A percentile compares a stretch with the other conserved stretches of the same genome.
Conservation (phyloP, 2,797 vertebrate species). For the Alfaro cultratus region DNA sequence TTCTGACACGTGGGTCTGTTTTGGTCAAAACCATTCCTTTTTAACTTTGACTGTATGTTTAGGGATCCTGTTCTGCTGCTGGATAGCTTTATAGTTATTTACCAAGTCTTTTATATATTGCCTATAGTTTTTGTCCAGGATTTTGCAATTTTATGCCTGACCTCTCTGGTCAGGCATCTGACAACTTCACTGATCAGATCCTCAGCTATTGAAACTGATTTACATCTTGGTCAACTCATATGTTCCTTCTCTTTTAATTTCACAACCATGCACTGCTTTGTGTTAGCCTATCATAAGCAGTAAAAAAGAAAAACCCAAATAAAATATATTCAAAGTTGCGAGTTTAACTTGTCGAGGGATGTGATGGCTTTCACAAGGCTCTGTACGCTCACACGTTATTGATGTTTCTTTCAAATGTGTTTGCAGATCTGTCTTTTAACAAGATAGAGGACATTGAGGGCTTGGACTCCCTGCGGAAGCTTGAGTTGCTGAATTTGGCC, state of each 20-base stretch:
- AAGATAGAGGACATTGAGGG: slow-evolving; percentile 90
- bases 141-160: neutral
- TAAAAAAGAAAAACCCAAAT: neutral
- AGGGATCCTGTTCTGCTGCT: neutral
- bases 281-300: neutral
- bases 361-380: neutral
- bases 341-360: neutral
- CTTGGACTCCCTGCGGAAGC: slow-evolving; percentile 84
- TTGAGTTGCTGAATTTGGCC: slow-evolving; percentile 89
- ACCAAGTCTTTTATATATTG: neutral
- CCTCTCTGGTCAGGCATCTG: neutral
- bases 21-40: neutral
- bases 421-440: slow-evolving; percentile 94
- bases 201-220: neutral
- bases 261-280: neutral
- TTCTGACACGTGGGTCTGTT: neutral
- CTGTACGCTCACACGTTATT: neutral
- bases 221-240: neutral
- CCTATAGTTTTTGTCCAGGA: neutral
- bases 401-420: slow-evolving; percentile 6
- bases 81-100: neutral
- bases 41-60: neutral
- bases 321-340: neutral
- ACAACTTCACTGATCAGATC: neutral
- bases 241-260: neutral